phyloP scores from a whole-genome alignment of 2,797 vertebrate genomes.

The Aratinga solstitialis region DNA sequence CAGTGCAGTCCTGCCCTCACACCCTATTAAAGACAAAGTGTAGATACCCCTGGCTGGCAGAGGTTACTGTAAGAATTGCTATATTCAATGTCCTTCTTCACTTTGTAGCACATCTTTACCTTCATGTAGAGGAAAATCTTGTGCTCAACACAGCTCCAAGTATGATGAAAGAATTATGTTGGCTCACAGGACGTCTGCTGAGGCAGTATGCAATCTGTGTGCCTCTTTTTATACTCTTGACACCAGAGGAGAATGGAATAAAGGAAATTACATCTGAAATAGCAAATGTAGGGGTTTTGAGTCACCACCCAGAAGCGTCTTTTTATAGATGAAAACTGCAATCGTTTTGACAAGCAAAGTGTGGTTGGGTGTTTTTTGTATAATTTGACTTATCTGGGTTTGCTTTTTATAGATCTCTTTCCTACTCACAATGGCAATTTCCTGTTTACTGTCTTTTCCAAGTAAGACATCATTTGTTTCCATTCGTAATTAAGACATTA shows the following conservation, averaged over 20 bases:
- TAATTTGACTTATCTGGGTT: conserved; percentile 52
- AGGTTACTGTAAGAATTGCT: background rate
- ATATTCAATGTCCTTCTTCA: background rate
- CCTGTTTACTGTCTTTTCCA: conserved; percentile 30
- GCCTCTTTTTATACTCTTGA: conserved; percentile 48
- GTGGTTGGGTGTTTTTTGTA: background rate
- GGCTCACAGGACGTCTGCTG: background rate
- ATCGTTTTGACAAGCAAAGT: conserved; percentile 60
- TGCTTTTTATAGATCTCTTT: conserved; percentile 55
- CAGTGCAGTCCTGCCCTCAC: background rate
- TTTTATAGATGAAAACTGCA: conserved; percentile 62
- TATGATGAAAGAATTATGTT: background rate
- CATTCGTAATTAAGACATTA: background rate
- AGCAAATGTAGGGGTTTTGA: conserved; percentile 61
- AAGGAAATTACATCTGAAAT: conserved; percentile 61
- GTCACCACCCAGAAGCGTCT: conserved; percentile 64
- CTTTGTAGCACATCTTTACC: background rate
- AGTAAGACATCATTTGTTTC: conserved; percentile 33
- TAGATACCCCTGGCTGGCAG: background rate
- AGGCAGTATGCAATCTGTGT: background rate
- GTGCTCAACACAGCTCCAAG: background rate
- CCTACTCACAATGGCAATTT: background rate
- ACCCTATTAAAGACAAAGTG: background rate
- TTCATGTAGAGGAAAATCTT: background rate
- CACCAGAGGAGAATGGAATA: conserved; percentile 42